phyloP scores from a whole-genome alignment of 1,140 invertebrate species.

The Zaprionus ornatus region DNA sequence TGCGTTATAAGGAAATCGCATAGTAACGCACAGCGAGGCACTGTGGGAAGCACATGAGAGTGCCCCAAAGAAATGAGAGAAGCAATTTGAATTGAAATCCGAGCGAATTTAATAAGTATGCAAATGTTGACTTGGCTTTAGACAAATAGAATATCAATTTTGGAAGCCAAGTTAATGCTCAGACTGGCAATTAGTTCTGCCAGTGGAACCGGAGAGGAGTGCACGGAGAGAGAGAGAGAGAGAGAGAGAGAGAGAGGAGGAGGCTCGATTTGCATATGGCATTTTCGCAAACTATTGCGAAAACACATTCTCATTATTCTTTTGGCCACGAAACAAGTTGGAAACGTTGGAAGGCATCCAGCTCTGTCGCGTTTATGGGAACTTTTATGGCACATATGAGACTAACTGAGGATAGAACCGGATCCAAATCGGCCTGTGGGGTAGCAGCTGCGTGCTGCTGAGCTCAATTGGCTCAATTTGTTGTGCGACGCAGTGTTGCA shows the following conservation, averaged over 20 bases:
- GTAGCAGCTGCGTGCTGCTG: constrained; percentile 56
- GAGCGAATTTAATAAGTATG: constrained; percentile 32
- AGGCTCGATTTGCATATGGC: constrained; percentile 20
- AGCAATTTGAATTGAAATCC: constrained; percentile 24
- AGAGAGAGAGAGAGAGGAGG: too few relatives aligned
- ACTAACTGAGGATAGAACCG: constrained; percentile 49
- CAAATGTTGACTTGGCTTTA: constrained; percentile 31
- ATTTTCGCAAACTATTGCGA: constrained; percentile 24
- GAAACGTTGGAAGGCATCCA: constrained; percentile 21
- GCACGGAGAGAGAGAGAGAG: too few relatives aligned
- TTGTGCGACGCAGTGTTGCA: constrained; percentile 79
- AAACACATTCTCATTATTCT: constrained; percentile 52
- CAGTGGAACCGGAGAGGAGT: neutral
- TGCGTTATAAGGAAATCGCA: neutral
- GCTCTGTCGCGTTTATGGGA: constrained; percentile 63
- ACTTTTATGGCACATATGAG: constrained; percentile 80
- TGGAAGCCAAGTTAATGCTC: constrained; percentile 29
- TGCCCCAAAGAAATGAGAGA: neutral
- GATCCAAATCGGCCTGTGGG: constrained; percentile 42
- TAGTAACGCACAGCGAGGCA: neutral
- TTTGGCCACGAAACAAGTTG: constrained; percentile 48
- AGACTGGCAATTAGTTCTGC: constrained; percentile 36
- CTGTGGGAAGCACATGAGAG: neutral
- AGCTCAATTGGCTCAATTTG: constrained; percentile 60
- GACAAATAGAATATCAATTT: constrained; percentile 39